phyloP scores from a whole-genome alignment of 2,113 vertebrate species.

The Desmodus rotundus region DNA sequence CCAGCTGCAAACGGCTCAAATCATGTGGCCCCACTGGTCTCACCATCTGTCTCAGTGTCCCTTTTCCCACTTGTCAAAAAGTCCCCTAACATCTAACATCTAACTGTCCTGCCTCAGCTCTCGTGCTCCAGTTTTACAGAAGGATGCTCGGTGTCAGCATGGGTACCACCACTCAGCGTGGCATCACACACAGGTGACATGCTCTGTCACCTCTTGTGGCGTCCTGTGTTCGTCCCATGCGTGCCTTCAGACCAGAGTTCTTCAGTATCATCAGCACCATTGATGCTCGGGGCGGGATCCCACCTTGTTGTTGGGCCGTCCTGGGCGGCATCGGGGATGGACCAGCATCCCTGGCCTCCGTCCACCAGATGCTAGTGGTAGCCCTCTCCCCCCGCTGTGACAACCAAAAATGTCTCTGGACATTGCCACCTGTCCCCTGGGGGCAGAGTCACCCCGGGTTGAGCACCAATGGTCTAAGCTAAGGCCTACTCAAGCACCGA shows the following conservation, averaged over 20 bases:
- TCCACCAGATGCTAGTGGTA: accelerated
- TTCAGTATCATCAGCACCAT: accelerated
- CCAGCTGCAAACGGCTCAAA: neutral
- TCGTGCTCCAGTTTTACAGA: accelerated
- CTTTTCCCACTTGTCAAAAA: neutral
- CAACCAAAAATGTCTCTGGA: neutral
- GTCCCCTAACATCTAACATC: neutral
- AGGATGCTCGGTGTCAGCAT: accelerated
- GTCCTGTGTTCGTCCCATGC: accelerated
- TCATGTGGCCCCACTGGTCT: neutral
- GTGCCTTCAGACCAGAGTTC: neutral
- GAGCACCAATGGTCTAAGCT: accelerated
- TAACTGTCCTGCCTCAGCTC: neutral
- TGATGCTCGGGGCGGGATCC: accelerated
- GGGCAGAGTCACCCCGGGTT: accelerated
- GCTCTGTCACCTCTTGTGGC: accelerated
- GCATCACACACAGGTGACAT: accelerated
- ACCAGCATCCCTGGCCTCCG: neutral
- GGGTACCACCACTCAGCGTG: too few relatives aligned
- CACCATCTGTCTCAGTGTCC: neutral
- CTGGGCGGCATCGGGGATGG: accelerated
- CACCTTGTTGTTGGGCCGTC: accelerated
- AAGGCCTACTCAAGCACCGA: neutral
- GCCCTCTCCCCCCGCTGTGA: neutral
- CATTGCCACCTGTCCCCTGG: neutral